Base-by-base conservation (phyloP, 2,797 vertebrate genomes). In the Tragelaphus eurycerus region DNA sequence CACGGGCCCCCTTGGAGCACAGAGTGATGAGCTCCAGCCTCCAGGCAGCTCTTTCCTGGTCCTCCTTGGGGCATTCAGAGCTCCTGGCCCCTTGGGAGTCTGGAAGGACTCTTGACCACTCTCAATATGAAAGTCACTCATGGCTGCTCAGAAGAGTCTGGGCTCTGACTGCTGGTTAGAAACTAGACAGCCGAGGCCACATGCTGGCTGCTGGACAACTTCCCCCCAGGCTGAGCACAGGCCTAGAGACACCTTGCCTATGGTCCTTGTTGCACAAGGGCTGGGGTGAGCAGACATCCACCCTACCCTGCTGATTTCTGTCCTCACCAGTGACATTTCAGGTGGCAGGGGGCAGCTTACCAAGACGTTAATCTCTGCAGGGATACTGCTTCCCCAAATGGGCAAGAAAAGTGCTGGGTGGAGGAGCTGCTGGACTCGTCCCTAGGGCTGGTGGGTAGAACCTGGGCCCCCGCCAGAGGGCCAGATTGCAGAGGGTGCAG, bases 151-250 rank as follows among this genome's bases (percentile, higher is more conserved):
- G 23, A 12, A 23, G 71, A 13, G 1, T 43, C 38, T 96, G 97
- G 95, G 97, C 92, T 97, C 95, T 97, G 27, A 96, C 97, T 93
- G 74, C 92, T 94, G 98, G 97, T 97, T 95, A 97, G 93, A 87
- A 96, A 55, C 0, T 1, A 71, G 83, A 86, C 1, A 7, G 34
- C 62, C 0, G 3, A 46, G 11, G 74, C 48, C 15, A 19, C 34
- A 5, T 43, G 27, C 31, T 74, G 78, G 78, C 43, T 6, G 0
- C 16, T 19, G 52, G 31, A 7, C 17, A 1, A 31, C 25, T 38
- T 9, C 23, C 11, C 10, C 4, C 27, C 11, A 29, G 17, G 25
- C 23, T 4, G 23, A 62, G 76, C 46, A 29, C 4, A 23, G 50
- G 50, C 94, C 38, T 9, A 3, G 60, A 50, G 52, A 10, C 15